Conservation (phyloP, 2,888 invertebrate species). For the Caenorhabditis uteleia region DNA sequence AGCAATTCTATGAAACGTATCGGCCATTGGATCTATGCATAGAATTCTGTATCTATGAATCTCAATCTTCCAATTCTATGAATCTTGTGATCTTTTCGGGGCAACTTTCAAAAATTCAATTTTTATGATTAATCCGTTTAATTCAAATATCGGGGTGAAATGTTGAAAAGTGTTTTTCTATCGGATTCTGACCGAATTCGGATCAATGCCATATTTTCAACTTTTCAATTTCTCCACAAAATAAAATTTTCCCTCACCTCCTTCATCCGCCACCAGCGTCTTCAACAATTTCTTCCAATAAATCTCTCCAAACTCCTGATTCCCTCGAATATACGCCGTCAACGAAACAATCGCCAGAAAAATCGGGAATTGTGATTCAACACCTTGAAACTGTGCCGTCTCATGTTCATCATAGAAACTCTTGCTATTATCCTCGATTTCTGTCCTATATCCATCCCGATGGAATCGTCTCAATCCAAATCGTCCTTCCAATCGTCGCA, state of each 20-base stretch:
- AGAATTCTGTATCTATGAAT: no score
- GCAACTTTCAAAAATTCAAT: slow-evolving; percentile 5
- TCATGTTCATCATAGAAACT: slow-evolving; percentile 88
- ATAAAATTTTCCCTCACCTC: slow-evolving; percentile 72
- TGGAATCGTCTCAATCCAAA: slow-evolving; percentile 93
- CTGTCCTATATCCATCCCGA: slow-evolving; percentile 90
- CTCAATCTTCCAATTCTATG: no score
- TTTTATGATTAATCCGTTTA: no score
- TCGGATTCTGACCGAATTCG: no score
- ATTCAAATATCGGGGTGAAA: no score
- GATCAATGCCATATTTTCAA: neutral
- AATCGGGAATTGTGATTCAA: slow-evolving; percentile 97
- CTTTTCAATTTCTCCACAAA: neutral
- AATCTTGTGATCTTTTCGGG: no score
- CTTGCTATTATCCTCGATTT: slow-evolving; percentile 81
- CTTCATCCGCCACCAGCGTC: slow-evolving; percentile 81
- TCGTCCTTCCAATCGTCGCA: slow-evolving; percentile 78
- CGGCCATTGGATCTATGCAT: no score
- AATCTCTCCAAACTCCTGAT: slow-evolving; percentile 46
- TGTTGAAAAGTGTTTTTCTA: no score
- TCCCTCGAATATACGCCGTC: slow-evolving; percentile 74
- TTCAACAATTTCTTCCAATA: slow-evolving; percentile 85
- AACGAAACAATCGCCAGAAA: slow-evolving; percentile 95
- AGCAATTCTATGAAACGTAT: no score
- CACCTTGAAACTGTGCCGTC: slow-evolving; percentile 88